phyloP scores from a whole-genome alignment of 2,888 invertebrate species.

The Cheilosia impressa region DNA sequence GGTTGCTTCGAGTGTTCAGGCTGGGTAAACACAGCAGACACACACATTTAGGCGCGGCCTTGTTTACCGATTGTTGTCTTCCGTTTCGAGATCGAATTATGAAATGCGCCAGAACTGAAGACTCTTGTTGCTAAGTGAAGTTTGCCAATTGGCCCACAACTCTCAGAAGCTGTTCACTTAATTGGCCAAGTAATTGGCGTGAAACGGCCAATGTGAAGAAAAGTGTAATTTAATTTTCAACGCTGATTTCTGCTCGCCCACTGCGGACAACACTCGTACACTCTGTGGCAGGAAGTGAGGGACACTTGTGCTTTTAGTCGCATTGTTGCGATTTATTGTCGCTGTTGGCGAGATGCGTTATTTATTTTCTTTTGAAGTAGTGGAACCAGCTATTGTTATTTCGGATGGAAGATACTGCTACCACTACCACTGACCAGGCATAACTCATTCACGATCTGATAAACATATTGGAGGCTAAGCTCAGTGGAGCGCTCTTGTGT shows the following conservation, averaged over 20 bases:
- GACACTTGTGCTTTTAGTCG: slow-evolving; percentile 28
- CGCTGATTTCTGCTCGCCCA: slow-evolving; percentile 32
- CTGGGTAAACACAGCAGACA: slow-evolving; percentile 25
- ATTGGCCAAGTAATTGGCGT: slow-evolving; percentile 66
- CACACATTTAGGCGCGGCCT: slow-evolving; percentile 35
- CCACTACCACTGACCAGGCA: neutral
- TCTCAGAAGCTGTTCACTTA: slow-evolving; percentile 41
- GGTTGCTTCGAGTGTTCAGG: neutral
- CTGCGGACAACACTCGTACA: neutral
- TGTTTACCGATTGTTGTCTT: slow-evolving; percentile 30
- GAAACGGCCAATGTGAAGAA: slow-evolving; percentile 33
- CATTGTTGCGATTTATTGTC: neutral
- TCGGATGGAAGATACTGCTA: neutral
- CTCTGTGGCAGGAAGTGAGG: slow-evolving; percentile 40
- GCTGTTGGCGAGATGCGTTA: neutral
- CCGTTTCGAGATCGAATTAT: neutral
- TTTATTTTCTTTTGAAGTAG: neutral
- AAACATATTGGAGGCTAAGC: neutral
- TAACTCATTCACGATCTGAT: slow-evolving; percentile 12
- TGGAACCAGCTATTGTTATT: neutral
- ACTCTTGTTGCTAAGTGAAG: slow-evolving; percentile 1
- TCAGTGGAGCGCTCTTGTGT: neutral
- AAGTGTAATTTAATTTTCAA: slow-evolving; percentile 57
- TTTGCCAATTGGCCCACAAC: slow-evolving; percentile 17
- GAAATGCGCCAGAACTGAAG: neutral